phyloP scores from a whole-genome alignment of 2,797 vertebrate genomes.

The Parotocinclus haroldoi region DNA sequence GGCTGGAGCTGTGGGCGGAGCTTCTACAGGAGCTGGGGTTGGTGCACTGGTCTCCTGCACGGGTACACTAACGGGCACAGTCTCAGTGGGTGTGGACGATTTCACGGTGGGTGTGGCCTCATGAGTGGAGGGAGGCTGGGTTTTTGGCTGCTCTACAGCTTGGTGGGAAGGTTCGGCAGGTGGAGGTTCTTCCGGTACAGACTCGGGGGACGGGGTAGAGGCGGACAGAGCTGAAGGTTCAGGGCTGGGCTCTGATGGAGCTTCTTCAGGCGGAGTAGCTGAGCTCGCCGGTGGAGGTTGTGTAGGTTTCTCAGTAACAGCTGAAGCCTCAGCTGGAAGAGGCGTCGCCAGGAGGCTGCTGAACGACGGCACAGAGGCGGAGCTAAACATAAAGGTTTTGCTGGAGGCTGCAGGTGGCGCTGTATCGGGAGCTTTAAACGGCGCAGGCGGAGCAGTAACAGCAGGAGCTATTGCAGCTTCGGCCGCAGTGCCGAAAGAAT shows the following conservation, averaged over 20 bases:
- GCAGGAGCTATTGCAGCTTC: conserved; percentile 49
- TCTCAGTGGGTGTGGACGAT: conserved; percentile 25
- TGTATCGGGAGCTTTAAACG: conserved; percentile 69
- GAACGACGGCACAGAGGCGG: conserved; percentile 62
- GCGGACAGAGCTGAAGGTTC: conserved; percentile 33
- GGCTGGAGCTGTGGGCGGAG: conserved; percentile 32
- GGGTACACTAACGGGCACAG: not conserved
- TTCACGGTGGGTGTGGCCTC: conserved; percentile 29
- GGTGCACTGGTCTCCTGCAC: conserved; percentile 17
- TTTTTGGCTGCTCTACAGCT: not conserved
- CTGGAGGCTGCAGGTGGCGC: conserved; percentile 53
- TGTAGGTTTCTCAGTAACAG: conserved; percentile 40
- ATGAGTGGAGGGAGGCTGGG: conserved; percentile 21
- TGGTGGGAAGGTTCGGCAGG: conserved; percentile 31
- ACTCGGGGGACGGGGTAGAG: conserved; percentile 5
- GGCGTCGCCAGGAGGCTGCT: conserved; percentile 68
- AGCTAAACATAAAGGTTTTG: conserved; percentile 67
- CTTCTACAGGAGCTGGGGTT: conserved; percentile 10
- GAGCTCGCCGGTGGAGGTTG: conserved; percentile 55
- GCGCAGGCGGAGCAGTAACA: conserved; percentile 57
- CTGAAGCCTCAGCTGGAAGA: conserved; percentile 44
- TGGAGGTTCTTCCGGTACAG: not conserved
- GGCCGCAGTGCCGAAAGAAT: not conserved
- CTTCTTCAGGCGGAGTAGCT: conserved; percentile 25
- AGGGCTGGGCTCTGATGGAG: conserved; percentile 23